Evolutionary conservation across 1,140 invertebrate genomes (phyloP).

Genomic region (Oryzaephilus surinamensis): DNA sequence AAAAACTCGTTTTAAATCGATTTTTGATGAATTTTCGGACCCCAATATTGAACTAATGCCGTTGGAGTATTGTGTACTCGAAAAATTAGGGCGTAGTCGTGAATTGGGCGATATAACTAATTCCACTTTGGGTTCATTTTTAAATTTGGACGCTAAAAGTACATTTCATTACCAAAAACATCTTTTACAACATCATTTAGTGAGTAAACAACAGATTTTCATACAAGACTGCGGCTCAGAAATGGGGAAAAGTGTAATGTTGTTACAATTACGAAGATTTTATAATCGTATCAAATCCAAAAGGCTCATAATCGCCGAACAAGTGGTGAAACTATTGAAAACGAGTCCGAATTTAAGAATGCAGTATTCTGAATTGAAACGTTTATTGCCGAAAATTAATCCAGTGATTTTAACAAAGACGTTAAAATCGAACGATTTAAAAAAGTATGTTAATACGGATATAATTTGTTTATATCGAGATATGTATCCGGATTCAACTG

Average conservation of each 20-base stretch:
- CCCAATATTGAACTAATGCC: slow-evolving; percentile 44
- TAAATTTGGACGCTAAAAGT: slow-evolving; percentile 16
- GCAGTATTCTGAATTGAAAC: slow-evolving; percentile 42
- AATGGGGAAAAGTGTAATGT: slow-evolving; percentile 33
- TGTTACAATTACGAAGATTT: slow-evolving; percentile 49
- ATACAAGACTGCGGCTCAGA: slow-evolving; percentile 29
- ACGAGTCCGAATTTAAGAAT: slow-evolving; percentile 41
- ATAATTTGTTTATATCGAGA: slow-evolving; percentile 38
- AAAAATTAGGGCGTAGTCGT: slow-evolving; percentile 63
- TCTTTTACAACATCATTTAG: slow-evolving; percentile 46
- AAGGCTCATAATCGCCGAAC: slow-evolving; percentile 42
- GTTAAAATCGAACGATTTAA: slow-evolving; percentile 39
- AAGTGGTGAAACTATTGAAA: slow-evolving; percentile 46
- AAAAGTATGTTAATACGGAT: slow-evolving; percentile 38
- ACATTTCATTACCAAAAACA: slow-evolving; percentile 57
- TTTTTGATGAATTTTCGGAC: slow-evolving; percentile 43
- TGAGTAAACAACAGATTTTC: slow-evolving; percentile 49
- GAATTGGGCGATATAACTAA: slow-evolving; percentile 62
- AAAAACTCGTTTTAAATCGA: slow-evolving; percentile 42
- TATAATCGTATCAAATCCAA: slow-evolving; percentile 47
- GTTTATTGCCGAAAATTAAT: slow-evolving; percentile 33
- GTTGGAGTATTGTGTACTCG: slow-evolving; percentile 61
- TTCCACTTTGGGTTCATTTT: neutral
- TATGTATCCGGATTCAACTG: slow-evolving; percentile 46
- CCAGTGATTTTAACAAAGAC: slow-evolving; percentile 43